Evolutionary conservation across 2,888 invertebrate genomes (phyloP), one percentile per base, ranked within the genome.

Genomic region (Clunio marinus): DNA sequence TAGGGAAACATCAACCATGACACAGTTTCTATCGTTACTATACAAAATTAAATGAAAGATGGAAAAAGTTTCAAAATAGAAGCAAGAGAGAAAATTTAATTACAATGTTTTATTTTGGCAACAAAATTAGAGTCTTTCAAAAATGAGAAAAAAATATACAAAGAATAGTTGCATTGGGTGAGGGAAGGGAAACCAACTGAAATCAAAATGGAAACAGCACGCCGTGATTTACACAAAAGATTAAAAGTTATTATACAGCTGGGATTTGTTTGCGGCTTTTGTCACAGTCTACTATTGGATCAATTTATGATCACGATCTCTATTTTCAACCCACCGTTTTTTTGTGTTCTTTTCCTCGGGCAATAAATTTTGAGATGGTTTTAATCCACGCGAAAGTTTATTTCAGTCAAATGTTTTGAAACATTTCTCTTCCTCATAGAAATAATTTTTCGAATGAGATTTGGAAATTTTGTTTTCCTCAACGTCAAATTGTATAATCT

Each of bases 71-170:
- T n/a, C 22, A n/a, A 27, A 58, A 59, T 28, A 28, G 10, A 59
- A n/a, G n/a, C n/a, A n/a, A 37, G 24, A 24, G 5, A 22, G 37
- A 17, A 60, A 60, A 60, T 41, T 65, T 65, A 46, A 65, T 65
- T 65, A 65, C 63, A 65, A 46, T 65, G 13, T 58, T 41, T 41
- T 65, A 65, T 65, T 65, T 65, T 65, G 63, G 63, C 63, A 65
- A 65, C 63, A 65, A 65, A 65, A 65, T 65, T 65, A 65, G 45
- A 65, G 63, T 17, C 4, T 24, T 51, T 51, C 51, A 24, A 37
- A n/a, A 28, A 17, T n/a, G n/a, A n/a, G n/a, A n/a, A n/a, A n/a
- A n/a, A n/a, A n/a, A n/a, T n/a, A n/a, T n/a, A n/a, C n/a, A 4
- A n/a, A 15, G 8, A n/a, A n/a, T n/a, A 20, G 37, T 20, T 20